A percentile compares a stretch with the other conserved stretches of the same genome.
Evolutionary conservation across 2,113 vertebrate genomes (phyloP).

Genomic region (Tinamus guttatus): DNA sequence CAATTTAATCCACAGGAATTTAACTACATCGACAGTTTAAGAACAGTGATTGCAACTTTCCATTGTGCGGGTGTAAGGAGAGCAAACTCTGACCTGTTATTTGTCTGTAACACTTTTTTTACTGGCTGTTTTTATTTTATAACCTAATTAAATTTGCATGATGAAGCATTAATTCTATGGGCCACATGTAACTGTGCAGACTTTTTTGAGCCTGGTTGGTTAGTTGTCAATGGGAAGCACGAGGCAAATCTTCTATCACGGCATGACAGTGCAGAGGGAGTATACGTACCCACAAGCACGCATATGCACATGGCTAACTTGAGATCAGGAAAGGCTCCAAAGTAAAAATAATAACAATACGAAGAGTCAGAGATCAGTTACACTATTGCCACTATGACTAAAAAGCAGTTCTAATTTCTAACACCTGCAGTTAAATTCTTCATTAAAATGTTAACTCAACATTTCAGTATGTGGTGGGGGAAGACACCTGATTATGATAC

Average conservation of each 20-base stretch:
- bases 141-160: constrained; percentile 61
- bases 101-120: constrained; percentile 61
- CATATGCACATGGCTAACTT: background rate
- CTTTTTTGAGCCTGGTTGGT: constrained; percentile 1
- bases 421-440: background rate
- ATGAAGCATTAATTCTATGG: constrained; percentile 55
- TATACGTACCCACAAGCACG: background rate
- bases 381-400: background rate
- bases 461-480: background rate
- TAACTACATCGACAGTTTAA: constrained; percentile 41
- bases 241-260: background rate
- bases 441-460: constrained; percentile 11
- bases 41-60: constrained; percentile 38
- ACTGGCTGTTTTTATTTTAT: constrained; percentile 60
- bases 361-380: background rate
- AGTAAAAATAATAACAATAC: background rate
- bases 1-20: constrained; percentile 56
- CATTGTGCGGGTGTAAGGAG: constrained; percentile 3
- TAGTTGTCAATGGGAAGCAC: background rate
- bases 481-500: background rate
- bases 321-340: background rate
- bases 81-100: constrained; percentile 36
- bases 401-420: constrained; percentile 13
- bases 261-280: background rate
- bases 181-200: background rate